Percentiles rank a stretch among this genome's conserved stretches.
Conservation (phyloP, 2,797 vertebrate species). For the Neosalanx taihuensis region DNA sequence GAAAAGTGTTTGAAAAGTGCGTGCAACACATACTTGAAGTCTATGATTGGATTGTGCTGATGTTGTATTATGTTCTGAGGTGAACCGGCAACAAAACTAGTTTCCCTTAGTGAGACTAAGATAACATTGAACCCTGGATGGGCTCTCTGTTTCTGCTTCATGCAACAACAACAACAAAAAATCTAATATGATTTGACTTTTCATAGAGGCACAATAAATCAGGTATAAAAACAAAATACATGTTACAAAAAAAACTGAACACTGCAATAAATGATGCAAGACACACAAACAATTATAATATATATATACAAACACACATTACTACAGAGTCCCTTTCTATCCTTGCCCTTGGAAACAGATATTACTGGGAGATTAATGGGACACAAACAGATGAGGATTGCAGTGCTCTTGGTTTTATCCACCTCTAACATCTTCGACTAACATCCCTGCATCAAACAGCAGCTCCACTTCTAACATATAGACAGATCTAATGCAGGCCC, state of each 20-base stretch:
- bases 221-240: neutral
- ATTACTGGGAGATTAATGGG: neutral
- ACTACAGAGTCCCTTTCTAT: neutral
- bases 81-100: too few relatives aligned
- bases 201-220: neutral
- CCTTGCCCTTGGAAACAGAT: neutral
- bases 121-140: too few relatives aligned
- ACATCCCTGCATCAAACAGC: slow-evolving; percentile 16
- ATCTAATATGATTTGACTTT: neutral
- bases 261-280: slow-evolving; percentile 1
- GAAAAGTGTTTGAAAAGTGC: too few relatives aligned
- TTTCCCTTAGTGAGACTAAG: too few relatives aligned
- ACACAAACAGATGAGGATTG: neutral
- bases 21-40: too few relatives aligned
- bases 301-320: neutral
- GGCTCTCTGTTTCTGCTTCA: too few relatives aligned
- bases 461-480: slow-evolving; percentile 56
- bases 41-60: too few relatives aligned
- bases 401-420: slow-evolving; percentile 17
- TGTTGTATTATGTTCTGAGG: too few relatives aligned
- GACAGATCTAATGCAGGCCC: slow-evolving; percentile 10
- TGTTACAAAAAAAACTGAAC: neutral
- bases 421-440: neutral
- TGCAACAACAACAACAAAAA: neutral
- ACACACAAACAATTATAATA: neutral